Base-by-base conservation (phyloP, 2,113 vertebrate species). In the Irena cyanogastra region DNA sequence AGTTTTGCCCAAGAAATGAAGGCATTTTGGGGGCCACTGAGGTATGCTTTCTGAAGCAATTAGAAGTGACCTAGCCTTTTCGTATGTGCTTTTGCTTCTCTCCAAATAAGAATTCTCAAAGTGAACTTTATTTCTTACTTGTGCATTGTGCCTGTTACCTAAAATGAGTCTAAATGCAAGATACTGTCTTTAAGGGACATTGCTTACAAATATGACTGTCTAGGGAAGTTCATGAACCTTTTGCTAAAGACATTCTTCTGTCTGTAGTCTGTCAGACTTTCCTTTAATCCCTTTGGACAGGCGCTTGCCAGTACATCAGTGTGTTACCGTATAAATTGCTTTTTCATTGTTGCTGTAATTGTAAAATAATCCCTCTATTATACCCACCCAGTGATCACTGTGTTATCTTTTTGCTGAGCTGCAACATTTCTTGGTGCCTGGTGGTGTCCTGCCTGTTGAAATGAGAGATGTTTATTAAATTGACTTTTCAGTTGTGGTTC, bases 321-420 rank as follows among this genome's bases (percentile, higher is more conserved):
- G 9, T 83, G 69, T 77, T 85, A 60, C 66, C 79, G 71, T 82
- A 84, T 72, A 91, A 95, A 94, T 88, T 80, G 84, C 84, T 83
- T 79, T 89, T 91, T 91, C 74, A 91, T 95, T 94, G 93, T 95
- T 84, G 82, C 54, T 90, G 89, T 94, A 91, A 94, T 93, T 95
- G 84, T 94, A 59, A 94, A 94, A 76, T 87, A 95, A 89, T 91
- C 89, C 78, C 61, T 64, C 59, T 88, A 7, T 84, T 94, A 42
- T 80, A 87, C 53, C 37, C 75, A 27, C 41, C 69, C 83, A 61
- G 1, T 35, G 87, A 93, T 89, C 53, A 18, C 57, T 84, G 89
- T 53, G 45, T 95, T 92, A 42, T 87, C 68, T 88, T 96, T 87
- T 87, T 83, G 84, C 91, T 91, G 94, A 93, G 91, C 78, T 80